Evolutionary conservation across 2,113 vertebrate genomes (phyloP), one percentile per base, ranked within the genome.

Genomic region (Takifugu bimaculatus): DNA sequence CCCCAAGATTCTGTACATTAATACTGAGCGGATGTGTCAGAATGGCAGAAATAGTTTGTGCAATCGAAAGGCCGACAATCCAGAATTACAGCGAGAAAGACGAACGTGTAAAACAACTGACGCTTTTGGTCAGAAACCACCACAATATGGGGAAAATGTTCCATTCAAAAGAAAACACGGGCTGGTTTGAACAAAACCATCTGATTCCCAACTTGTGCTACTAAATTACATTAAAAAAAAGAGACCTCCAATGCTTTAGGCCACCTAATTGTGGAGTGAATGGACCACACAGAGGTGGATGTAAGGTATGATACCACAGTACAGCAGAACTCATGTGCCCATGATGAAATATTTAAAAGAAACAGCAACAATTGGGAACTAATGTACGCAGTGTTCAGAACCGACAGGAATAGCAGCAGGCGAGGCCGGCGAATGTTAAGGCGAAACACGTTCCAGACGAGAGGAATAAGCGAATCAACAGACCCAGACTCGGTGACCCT

Each of bases 1-100:
- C 67, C 76, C 75, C 77, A 67, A 82, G 63, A 85, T 83, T 86
- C 84, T 82, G 82, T 87, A 86, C 87, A 88, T 64, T 66, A 76
- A 51, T 59, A 65, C 66, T 43, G 75, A 84, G 74, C 45, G 32
- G 59, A 65, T 68, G n/a, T 4, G 35, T 39, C 35, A 39, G 35
- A 39, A 39, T 39, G 52, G 54, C 57, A 56, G 54, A 26, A 60
- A 54, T 60, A 56, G 50, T 56, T 85, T 85, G 79, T 85, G 88
- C 83, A 80, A 74, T 79, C 65, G 56, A 70, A 63, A 74, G 66
- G 56, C 20, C 29, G 28, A 58, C 29, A 57, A 67, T 43, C 15
- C 32, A 69, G 68, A 54, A 26, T 4, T 2, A 49, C 57, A 39
- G 59, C 53, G 13, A 35, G 28, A 32, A 39, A 15, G 58, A 64